Evolutionary conservation across 2,888 invertebrate genomes (phyloP), one percentile per base, ranked within the genome.

Genomic region (Metellina segmentata): DNA sequence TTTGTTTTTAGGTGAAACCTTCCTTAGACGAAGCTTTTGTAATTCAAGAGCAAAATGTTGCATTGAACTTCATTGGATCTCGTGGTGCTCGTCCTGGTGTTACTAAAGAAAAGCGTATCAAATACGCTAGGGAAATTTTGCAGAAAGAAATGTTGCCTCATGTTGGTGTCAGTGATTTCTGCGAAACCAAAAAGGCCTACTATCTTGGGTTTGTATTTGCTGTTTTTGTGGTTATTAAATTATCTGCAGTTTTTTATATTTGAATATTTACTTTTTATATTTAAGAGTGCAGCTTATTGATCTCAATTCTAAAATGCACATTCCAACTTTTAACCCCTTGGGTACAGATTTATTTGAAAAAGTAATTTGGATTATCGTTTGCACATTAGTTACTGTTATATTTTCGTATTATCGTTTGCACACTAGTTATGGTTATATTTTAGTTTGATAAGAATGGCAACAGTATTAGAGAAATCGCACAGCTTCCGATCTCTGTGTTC

Each of bases 101-200:
- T 0, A 99, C 99, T 0, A 99, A 99, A 95, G 99, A 99, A 94
- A 99, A 99, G 95, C 97, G 99, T 96, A 98, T 99, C 82, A 99
- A 99, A 95, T 99, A 99, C 95, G 99, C 99, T 0, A 97, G 98
- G 94, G 99, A 99, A 97, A 99, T 99, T 95, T 96, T 99, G 93
- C 99, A 99, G 94, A 99, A 99, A 94, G 99, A 99, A 97, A 99
- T 99, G 98, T 96, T 99, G 94, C 99, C 99, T 0, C 99, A 99
- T 95, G 99, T 99, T 91, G 99, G 99, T 93, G 98, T 99, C 0
- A 99, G 99, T 72, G 99, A 99, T 95, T 99, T 99, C 95, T 99
- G 99, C 96, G 99, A 99, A 96, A 99, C 99, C 0, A 99, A 99
- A 95, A 99, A 99, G 94, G 99, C 99, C 0, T 99, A 99, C 95